Percentiles rank a stretch among this genome's conserved stretches.
Evolutionary conservation across 2,888 invertebrate genomes (phyloP).

Genomic region (Ennomos quercinarius): DNA sequence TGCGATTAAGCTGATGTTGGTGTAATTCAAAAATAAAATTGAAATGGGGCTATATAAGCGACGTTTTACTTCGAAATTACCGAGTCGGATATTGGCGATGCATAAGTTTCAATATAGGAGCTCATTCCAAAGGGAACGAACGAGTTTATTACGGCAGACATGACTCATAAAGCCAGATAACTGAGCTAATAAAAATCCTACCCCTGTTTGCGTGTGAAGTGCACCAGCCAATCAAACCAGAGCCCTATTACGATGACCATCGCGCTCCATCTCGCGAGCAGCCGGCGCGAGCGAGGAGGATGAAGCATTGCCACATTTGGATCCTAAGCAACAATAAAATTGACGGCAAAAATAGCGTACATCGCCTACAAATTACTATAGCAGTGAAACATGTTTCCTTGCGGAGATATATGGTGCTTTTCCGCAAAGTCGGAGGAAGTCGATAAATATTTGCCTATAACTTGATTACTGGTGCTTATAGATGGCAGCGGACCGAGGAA

Average conservation of each 20-base stretch:
- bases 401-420: conserved; percentile 51
- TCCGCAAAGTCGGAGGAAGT: conserved; percentile 46
- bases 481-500: conserved; percentile 45
- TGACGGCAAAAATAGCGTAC: conserved; percentile 54
- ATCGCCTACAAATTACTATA: conserved; percentile 57
- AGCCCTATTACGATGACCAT: conserved; percentile 60
- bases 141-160: conserved; percentile 68
- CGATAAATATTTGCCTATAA: conserved; percentile 63
- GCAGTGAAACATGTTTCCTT: conserved; percentile 54
- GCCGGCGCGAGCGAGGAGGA: conserved; percentile 38
- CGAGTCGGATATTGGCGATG: conserved; percentile 51
- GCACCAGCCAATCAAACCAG: conserved; percentile 57
- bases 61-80: conserved; percentile 43
- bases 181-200: conserved; percentile 68
- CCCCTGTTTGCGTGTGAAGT: conserved; percentile 59
- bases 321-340: conserved; percentile 65
- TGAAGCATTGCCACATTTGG: conserved; percentile 50
- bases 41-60: conserved; percentile 42
- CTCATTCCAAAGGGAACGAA: conserved; percentile 53
- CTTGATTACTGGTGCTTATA: conserved; percentile 56
- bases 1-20: conserved; percentile 21
- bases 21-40: conserved; percentile 46
- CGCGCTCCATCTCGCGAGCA: conserved; percentile 40
- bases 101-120: conserved; percentile 61
- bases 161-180: conserved; percentile 73